Evolutionary conservation across 1,140 invertebrate species (phyloP).

Genomic region (Hypothenemus hampei): DNA sequence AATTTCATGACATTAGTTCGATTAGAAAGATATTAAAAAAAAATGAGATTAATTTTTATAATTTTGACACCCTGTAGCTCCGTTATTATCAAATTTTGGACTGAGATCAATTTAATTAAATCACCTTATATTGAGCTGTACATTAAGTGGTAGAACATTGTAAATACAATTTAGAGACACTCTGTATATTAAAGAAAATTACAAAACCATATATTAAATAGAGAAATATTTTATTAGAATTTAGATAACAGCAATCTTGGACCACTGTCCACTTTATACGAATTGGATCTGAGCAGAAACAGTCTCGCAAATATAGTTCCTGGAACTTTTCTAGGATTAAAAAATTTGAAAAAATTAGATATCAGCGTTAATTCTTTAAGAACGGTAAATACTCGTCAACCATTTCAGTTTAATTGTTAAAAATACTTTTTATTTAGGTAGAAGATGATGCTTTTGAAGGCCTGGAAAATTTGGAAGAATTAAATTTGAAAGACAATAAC

Average conservation of each 20-base stretch:
- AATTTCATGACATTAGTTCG: background rate
- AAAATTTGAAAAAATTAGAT: slow-evolving; percentile 66
- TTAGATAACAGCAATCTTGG: slow-evolving; percentile 64
- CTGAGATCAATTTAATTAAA: too few relatives aligned
- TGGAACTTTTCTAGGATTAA: slow-evolving; percentile 71
- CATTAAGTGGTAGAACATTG: too few relatives aligned
- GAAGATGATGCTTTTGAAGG: slow-evolving; percentile 83
- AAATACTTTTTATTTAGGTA: slow-evolving; percentile 55
- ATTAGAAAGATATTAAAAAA: background rate
- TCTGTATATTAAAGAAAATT: too few relatives aligned
- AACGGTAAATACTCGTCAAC: slow-evolving; percentile 54
- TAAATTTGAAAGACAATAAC: slow-evolving; percentile 84
- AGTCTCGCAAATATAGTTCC: slow-evolving; percentile 73
- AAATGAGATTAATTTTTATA: too few relatives aligned
- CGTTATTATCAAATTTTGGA: too few relatives aligned
- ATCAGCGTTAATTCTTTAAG: slow-evolving; percentile 79
- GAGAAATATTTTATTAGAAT: slow-evolving; percentile 56
- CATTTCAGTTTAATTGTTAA: background rate
- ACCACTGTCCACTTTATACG: slow-evolving; percentile 61
- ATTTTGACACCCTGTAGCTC: too few relatives aligned
- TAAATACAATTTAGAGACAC: too few relatives aligned
- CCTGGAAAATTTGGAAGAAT: slow-evolving; percentile 65
- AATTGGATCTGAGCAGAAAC: slow-evolving; percentile 78
- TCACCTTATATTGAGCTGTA: too few relatives aligned
- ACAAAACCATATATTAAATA: too few relatives aligned